Evolutionary conservation across 2,797 vertebrate genomes (phyloP).

Genomic region (Melanotaenia parkinsoni): DNA sequence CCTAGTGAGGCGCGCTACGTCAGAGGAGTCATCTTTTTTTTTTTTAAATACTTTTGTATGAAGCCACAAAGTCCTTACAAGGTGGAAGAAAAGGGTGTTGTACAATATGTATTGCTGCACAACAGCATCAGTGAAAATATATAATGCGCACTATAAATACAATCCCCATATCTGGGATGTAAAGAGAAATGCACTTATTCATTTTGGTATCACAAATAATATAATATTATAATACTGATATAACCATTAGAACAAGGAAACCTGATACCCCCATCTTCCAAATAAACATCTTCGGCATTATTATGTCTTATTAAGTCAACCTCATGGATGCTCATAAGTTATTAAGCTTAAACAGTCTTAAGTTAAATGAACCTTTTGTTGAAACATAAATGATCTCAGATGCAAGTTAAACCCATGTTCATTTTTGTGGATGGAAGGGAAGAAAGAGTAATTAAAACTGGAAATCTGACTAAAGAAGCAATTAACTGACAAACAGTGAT

Average conservation of each 20-base stretch:
- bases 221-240: no score
- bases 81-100: no score
- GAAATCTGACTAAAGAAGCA: not conserved
- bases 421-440: not conserved
- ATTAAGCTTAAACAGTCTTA: not conserved
- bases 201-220: no score
- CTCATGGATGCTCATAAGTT: no score
- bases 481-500: not conserved
- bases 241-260: not conserved
- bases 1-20: no score
- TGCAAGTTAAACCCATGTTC: not conserved
- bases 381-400: not conserved
- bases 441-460: no score
- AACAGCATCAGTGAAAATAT: not conserved
- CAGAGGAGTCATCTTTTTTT: no score
- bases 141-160: not conserved
- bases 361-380: not conserved
- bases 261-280: not conserved
- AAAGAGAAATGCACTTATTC: not conserved
- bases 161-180: not conserved
- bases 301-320: no score
- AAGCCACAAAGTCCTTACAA: no score
- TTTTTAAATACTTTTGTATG: no score
- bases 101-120: not conserved
- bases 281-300: no score